A percentile compares a stretch with the other conserved stretches of the same genome.
phyloP scores from a whole-genome alignment of 2,888 invertebrate species.

The Chymomyza amoena region DNA sequence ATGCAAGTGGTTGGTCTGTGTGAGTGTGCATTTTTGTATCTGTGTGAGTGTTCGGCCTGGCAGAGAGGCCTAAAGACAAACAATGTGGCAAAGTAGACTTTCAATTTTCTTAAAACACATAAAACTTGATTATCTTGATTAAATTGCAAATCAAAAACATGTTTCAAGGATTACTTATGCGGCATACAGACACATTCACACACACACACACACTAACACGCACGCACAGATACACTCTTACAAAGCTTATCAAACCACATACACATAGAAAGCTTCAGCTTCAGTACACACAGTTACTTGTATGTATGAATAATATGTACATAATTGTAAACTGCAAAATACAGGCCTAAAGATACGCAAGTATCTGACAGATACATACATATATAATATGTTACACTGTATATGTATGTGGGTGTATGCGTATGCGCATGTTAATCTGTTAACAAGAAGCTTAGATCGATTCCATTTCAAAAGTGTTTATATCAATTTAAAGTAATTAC shows the following conservation, averaged over 20 bases:
- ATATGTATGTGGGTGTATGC: slow-evolving; percentile 18
- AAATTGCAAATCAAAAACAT: slow-evolving; percentile 74
- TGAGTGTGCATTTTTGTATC: not conserved
- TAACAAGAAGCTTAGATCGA: slow-evolving; percentile 74
- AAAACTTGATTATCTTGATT: slow-evolving; percentile 74
- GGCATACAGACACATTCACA: slow-evolving; percentile 23
- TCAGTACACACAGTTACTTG: not conserved
- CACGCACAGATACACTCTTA: slow-evolving; percentile 5
- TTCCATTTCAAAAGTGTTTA: slow-evolving; percentile 73
- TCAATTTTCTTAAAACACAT: slow-evolving; percentile 73
- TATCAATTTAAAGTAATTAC: slow-evolving; percentile 74
- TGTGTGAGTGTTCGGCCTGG: not conserved
- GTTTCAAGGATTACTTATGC: slow-evolving; percentile 70
- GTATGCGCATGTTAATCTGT: slow-evolving; percentile 64
- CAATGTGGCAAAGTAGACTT: slow-evolving; percentile 68
- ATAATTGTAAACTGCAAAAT: slow-evolving; percentile 65
- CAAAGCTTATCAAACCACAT: slow-evolving; percentile 55
- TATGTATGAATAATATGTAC: slow-evolving; percentile 53
- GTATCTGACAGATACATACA: not conserved
- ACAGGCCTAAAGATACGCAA: not conserved
- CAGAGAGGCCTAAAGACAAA: slow-evolving; percentile 41
- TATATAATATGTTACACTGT: slow-evolving; percentile 3
- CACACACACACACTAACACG: slow-evolving; percentile 17
- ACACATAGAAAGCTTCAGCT: slow-evolving; percentile 8
- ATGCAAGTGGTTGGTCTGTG: not conserved